Conservation (phyloP, 2,113 vertebrate genomes). For the Pteropus alecto region DNA sequence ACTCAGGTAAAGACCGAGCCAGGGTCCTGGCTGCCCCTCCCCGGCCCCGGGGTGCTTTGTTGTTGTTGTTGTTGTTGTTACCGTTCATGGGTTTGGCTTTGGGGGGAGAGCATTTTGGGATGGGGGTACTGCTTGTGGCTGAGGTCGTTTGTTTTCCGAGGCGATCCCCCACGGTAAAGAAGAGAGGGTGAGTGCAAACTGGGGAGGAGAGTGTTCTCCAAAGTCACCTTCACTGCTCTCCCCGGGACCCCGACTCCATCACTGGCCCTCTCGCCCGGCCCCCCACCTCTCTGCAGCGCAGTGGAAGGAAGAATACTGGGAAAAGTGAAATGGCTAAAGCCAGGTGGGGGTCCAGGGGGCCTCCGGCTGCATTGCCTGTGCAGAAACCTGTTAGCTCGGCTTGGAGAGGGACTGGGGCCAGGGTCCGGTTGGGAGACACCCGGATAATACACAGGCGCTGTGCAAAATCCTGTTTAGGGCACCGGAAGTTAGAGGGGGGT, state of each 20-base stretch:
- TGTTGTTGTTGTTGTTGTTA: background rate
- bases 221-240: background rate
- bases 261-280: fast-evolving
- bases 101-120: background rate
- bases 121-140: background rate
- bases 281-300: background rate
- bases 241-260: background rate
- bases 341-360: too few species aligned
- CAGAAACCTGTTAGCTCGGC: constrained; percentile 19
- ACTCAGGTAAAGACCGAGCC: constrained; percentile 88
- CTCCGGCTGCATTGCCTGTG: background rate
- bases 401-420: background rate
- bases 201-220: background rate
- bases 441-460: background rate
- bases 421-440: background rate
- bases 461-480: background rate
- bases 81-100: background rate
- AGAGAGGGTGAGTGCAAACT: background rate
- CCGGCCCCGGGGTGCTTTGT: background rate
- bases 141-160: too few species aligned
- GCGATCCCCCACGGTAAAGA: background rate
- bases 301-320: background rate
- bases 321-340: background rate
- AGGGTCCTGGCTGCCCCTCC: background rate
- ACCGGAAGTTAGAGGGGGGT: background rate